A percentile compares a stretch with the other conserved stretches of the same genome.
phyloP scores from a whole-genome alignment of 92 coral and sea anemone genomes.

The Desmophyllum pertusum region DNA sequence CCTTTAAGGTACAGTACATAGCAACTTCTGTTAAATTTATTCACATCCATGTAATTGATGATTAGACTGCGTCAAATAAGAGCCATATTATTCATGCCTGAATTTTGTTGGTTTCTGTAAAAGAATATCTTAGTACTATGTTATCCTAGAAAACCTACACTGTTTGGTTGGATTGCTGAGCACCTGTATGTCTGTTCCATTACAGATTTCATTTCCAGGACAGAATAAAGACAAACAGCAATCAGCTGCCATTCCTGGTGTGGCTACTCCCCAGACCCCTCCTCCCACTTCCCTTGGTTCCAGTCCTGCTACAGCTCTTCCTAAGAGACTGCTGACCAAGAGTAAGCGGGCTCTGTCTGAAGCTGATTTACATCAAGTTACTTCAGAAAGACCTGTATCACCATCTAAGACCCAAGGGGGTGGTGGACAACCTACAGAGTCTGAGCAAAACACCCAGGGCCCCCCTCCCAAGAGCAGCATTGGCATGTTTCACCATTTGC shows the following conservation, averaged over 20 bases:
- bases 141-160: too few relatives aligned
- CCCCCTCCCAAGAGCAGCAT: slow-evolving; percentile 82
- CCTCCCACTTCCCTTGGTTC: slow-evolving; percentile 58
- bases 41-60: background rate
- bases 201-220: slow-evolving; percentile 85
- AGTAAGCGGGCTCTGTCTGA: slow-evolving; percentile 85
- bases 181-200: slow-evolving; percentile 2
- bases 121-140: background rate
- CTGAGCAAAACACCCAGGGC: slow-evolving; percentile 65
- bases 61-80: background rate
- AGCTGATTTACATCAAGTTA: slow-evolving; percentile 65
- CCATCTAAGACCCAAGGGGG: slow-evolving; percentile 74
- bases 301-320: slow-evolving; percentile 66
- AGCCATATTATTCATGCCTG: background rate
- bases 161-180: background rate
- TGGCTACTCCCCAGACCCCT: slow-evolving; percentile 77
- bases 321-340: slow-evolving; percentile 89
- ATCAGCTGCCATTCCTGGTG: slow-evolving; percentile 72
- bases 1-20: slow-evolving; percentile 76
- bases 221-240: slow-evolving; percentile 85
- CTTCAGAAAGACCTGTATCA: slow-evolving; percentile 56
- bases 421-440: slow-evolving; percentile 62
- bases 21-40: background rate
- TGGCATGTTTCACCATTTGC: slow-evolving; percentile 84
- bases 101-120: background rate